Base-by-base conservation (phyloP, 2,888 invertebrate species). In the Alcis repandata region DNA sequence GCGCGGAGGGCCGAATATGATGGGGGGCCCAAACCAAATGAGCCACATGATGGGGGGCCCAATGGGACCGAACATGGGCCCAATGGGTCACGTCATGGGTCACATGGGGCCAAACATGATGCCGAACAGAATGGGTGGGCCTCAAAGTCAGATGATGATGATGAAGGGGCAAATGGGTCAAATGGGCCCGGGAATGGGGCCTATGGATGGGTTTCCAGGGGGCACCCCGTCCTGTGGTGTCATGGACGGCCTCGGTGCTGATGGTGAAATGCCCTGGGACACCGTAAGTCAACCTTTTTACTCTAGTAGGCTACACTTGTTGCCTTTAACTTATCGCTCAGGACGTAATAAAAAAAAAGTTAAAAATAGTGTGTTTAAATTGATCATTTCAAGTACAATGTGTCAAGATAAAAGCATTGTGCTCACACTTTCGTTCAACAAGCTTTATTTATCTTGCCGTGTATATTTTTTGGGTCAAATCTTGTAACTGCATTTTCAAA, bases 221-320 rank as follows among this genome's bases (percentile, higher is more conserved):
- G 88, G 92, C 92, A 92, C 93, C 90, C 93, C 93, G 90, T 92
- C 93, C 90, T 93, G 93, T 84, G 93, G 94, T 90, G 93, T 93
- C 90, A 93, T 94, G 93, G 94, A 94, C 91, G 93, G 93, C 90
- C 90, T 94, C 91, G 93, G 93, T 90, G 92, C 92, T 91, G 93
- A 94, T 90, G 93, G 93, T 91, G 94, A 94, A 91, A 93, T 93
- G 90, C 92, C 93, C 85, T 94, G 94, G 94, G 93, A 94, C 90
- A 92, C 92, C 91, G 93, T 93, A 76, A 92, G 93, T 90, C 0
- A 40, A 43, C 33, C n/a, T 15, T 53, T 48, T 57, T 51, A 27
- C 6, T 4, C 27, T 27, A 27, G 3, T 27, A 6, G 27, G 2
- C 3, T 27, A 27, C 27, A 27, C 2, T 27, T 27, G 2, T 27